Evolutionary conservation across 2,888 invertebrate genomes (phyloP), one percentile per base, ranked within the genome.

Genomic region (Alsophila aescularia): DNA sequence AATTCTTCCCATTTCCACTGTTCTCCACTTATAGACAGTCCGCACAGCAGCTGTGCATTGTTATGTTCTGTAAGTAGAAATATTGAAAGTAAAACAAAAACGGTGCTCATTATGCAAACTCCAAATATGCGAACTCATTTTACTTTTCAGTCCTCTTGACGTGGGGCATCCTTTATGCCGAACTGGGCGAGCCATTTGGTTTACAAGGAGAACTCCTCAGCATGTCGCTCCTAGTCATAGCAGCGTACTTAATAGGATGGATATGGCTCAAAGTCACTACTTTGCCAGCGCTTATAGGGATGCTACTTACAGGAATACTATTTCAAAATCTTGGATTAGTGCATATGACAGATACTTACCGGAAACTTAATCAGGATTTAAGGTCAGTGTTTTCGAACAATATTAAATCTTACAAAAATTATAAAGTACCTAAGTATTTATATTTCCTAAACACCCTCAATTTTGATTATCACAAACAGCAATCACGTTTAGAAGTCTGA

Each of bases 221-320:
- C 62, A 90, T 96, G 71, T 93, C 95, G 1, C 69, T 94, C 1
- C 83, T 96, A 31, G 93, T 94, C 57, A 93, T 96, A 49, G 90
- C 92, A n/a, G 94, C 95, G 14, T 94, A 95, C 79, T 92, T 95
- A 71, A 93, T 95, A 10, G 96, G 96, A 35, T 95, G 95, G 94
- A 55, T 90, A 44, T 83, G 95, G 75, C 85, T 95, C 57, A 94
- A 94, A 64, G 78, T 95, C 16, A 93, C 95, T 2, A 95, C 95
- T 0, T 79, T 96, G 52, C 96, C 96, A 36, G 94, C 95, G 0
- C 88, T 96, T 0, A 94, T 96, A 64, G 96, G 95, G 15, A 96
- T 96, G 95, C 85, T 96, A 32, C 81, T 95, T 51, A 94, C 95
- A 1, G 96, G 96, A 43, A 93, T 96, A 58, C 57, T 95, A 8